These are phyloP conservation scores for Gnathonemus longibarbis DNA, from an alignment of 2,113 vertebrate genomes.

Conservation along the genomic window DNA sequence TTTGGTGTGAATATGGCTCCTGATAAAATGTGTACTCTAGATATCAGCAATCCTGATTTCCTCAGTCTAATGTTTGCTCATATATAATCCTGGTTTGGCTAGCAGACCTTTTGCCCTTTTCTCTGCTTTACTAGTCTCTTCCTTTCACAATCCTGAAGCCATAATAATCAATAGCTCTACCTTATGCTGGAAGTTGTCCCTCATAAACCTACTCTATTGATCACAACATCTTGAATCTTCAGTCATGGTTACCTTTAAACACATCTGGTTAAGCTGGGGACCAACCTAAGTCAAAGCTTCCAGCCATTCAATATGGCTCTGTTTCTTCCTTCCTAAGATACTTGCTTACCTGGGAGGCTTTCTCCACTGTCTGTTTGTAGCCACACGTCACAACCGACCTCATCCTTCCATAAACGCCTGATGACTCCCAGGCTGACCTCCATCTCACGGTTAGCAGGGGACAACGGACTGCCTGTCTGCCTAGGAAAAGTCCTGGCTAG, in stretches of 20 bases:
- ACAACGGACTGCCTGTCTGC: neutral
- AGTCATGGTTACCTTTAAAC: neutral
- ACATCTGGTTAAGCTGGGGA: neutral
- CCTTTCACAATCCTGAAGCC: neutral
- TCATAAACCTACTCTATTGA: neutral
- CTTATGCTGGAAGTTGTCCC: neutral
- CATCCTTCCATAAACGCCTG: constrained; percentile 46
- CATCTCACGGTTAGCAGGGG: constrained; percentile 42
- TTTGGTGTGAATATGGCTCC: neutral
- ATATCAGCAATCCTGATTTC: constrained; percentile 5
- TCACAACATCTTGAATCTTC: neutral
- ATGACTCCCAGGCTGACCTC: constrained; percentile 51
- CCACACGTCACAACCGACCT: constrained; percentile 62
- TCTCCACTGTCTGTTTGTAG: constrained; percentile 51
- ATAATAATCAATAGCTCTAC: neutral
- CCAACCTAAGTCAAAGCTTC: neutral
- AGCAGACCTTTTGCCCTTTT: neutral
- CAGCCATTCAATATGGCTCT: neutral
- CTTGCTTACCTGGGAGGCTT: constrained; percentile 40
- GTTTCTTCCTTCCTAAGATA: neutral
- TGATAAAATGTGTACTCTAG: neutral
- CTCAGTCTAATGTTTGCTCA: neutral
- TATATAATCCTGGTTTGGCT: neutral
- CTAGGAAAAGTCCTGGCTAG: constrained; percentile 35
- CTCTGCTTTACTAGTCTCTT: neutral